phyloP scores from a whole-genome alignment of 2,888 invertebrate genomes.

The Uloborus plumipes region DNA sequence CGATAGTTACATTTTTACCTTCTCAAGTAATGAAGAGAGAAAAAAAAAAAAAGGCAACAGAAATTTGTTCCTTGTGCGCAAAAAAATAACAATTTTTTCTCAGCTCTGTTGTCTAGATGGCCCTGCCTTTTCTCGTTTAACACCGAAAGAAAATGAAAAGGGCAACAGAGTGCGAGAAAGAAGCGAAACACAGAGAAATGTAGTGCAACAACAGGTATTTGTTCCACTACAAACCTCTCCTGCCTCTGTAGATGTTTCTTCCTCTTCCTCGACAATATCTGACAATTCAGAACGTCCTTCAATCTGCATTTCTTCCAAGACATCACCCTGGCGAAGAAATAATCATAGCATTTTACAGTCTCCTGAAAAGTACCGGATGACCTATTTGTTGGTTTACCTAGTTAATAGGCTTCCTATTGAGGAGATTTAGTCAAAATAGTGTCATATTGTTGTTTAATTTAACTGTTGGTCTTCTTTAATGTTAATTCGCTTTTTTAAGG shows the following conservation, averaged over 20 bases:
- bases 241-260: constrained; percentile 68
- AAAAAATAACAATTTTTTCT: too few relatives aligned
- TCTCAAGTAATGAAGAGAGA: too few relatives aligned
- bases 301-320: constrained; percentile 56
- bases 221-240: constrained; percentile 63
- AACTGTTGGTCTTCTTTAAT: too few relatives aligned
- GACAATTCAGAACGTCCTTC: constrained; percentile 71
- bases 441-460: too few relatives aligned
- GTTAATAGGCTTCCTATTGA: too few relatives aligned
- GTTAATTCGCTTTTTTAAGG: too few relatives aligned
- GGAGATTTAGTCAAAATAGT: too few relatives aligned
- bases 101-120: constrained; percentile 19
- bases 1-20: neutral
- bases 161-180: constrained; percentile 38
- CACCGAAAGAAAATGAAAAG: constrained; percentile 52
- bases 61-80: too few relatives aligned
- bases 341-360: constrained; percentile 42
- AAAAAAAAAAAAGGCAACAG: too few relatives aligned
- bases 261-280: constrained; percentile 73
- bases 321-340: constrained; percentile 57
- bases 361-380: neutral
- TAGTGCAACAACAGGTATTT: constrained; percentile 60
- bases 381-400: too few relatives aligned
- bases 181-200: constrained; percentile 57
- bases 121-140: constrained; percentile 27